Base-by-base conservation (phyloP, 2,113 vertebrate genomes). In the Cyphomyrus discorhynchus region DNA sequence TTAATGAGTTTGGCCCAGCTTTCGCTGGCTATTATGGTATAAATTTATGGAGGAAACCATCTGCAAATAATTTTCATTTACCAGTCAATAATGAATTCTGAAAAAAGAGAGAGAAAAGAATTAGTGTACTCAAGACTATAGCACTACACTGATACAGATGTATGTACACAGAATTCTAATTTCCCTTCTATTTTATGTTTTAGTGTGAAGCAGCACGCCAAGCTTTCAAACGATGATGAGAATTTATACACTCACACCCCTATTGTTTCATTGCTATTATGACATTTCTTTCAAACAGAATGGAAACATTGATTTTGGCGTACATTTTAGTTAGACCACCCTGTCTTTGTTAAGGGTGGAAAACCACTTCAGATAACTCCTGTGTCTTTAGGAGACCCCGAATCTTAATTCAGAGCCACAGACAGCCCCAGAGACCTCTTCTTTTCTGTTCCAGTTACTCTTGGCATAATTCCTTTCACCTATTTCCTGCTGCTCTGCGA, bases 41-140 rank as follows among this genome's bases (percentile, higher is more conserved):
- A 15, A 86, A 49, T 27, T 49, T 86, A 50, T 86, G 46, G 24
- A 86, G 24, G 45, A 27, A 49, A 31, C 11, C 46, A 50, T 49
- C 83, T 50, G 83, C 21, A 86, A 86, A 86, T 50, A 86, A 86
- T 47, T 47, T 50, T 86, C 83, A 50, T 86, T 47, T 80, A 42
- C 74, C 74, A 80, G 35, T 80, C 74, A 80, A 80, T 80, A 42
- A 35, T 19, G 35, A 39, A 80, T 80, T 80, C 74, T 39, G 74
- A 80, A 27, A 31, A 70, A n/a, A 47, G 45, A 84, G 45, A 83
- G 42, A n/a, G 80, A 46, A 42, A 49, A 47, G 7, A 31, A 85
- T 47, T 17, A 46, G 42, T n/a, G 31, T 74, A 39, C 31, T 77
- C 31, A 13, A 77, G 74, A 80, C 35, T 15, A 13, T 27, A 70